Conservation (phyloP, 1,140 invertebrate genomes). For the Bombus haemorrhoidalis region DNA sequence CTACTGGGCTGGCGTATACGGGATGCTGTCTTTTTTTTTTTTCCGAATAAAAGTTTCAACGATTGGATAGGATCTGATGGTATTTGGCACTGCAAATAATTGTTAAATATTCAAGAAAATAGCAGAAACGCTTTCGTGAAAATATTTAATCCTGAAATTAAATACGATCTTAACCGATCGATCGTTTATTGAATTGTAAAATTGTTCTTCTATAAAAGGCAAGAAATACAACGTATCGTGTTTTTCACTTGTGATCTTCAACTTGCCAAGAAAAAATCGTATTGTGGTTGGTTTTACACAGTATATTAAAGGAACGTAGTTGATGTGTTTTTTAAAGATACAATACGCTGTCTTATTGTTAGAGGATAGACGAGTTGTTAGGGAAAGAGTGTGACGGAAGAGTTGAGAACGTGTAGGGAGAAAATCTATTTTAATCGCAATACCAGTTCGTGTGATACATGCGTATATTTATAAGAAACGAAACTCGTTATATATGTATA, state of each 20-base stretch:
- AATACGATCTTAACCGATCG: no score
- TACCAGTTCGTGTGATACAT: not conserved
- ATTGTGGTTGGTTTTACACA: not conserved
- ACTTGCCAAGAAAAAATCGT: not conserved
- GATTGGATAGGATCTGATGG: no score
- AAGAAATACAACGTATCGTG: no score
- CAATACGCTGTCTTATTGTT: conserved; percentile 25
- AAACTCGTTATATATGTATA: conserved; percentile 4
- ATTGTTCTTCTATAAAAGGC: no score
- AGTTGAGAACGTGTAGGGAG: conserved; percentile 34
- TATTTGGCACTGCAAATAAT: no score
- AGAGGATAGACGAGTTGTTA: not conserved
- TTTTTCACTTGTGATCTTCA: not conserved
- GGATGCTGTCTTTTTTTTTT: no score
- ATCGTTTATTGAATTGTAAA: no score
- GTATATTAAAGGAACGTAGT: not conserved
- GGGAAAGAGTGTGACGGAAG: conserved; percentile 15
- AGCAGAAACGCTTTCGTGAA: no score
- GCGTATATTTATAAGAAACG: not conserved
- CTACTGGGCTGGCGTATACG: no score
- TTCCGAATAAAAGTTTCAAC: no score
- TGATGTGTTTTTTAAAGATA: conserved; percentile 22
- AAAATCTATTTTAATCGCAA: conserved; percentile 29
- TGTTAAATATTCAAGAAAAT: no score
- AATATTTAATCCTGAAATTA: no score